Conservation (phyloP, 2,888 invertebrate genomes). For the Heteropelma amictum region DNA sequence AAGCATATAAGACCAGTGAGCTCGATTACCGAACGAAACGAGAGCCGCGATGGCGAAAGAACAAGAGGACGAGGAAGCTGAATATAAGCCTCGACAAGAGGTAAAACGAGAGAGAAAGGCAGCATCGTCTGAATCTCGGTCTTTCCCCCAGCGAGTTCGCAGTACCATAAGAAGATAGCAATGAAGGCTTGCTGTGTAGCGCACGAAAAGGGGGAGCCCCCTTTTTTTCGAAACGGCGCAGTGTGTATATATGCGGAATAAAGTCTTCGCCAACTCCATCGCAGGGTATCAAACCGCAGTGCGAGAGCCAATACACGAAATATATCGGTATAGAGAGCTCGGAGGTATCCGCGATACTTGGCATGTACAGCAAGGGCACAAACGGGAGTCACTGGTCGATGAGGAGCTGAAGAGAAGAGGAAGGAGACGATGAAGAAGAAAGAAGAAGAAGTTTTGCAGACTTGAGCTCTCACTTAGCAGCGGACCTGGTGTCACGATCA, state of each 20-base stretch:
- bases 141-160: conserved; percentile 11
- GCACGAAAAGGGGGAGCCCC: neutral
- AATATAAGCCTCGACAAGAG: neutral
- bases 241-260: neutral
- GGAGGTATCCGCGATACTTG: conserved; percentile 36
- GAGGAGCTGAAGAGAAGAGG: conserved; percentile 5
- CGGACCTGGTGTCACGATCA: conserved; percentile 75
- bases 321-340: conserved; percentile 32
- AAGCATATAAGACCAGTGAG: conserved; percentile 22
- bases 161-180: conserved; percentile 8
- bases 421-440: conserved; percentile 15
- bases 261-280: conserved; percentile 13
- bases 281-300: conserved; percentile 4
- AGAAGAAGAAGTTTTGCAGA: conserved; percentile 62
- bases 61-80: conserved; percentile 27
- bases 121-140: neutral
- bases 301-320: conserved; percentile 40
- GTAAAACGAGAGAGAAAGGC: neutral
- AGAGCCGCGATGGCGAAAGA: conserved; percentile 36
- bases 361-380: conserved; percentile 37
- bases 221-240: too few species aligned
- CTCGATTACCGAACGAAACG: conserved; percentile 37
- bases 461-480: conserved; percentile 78
- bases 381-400: conserved; percentile 13
- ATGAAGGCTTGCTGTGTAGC: conserved; percentile 4